phyloP scores from a whole-genome alignment of 2,888 invertebrate genomes.

The Polydesmus complanatus region DNA sequence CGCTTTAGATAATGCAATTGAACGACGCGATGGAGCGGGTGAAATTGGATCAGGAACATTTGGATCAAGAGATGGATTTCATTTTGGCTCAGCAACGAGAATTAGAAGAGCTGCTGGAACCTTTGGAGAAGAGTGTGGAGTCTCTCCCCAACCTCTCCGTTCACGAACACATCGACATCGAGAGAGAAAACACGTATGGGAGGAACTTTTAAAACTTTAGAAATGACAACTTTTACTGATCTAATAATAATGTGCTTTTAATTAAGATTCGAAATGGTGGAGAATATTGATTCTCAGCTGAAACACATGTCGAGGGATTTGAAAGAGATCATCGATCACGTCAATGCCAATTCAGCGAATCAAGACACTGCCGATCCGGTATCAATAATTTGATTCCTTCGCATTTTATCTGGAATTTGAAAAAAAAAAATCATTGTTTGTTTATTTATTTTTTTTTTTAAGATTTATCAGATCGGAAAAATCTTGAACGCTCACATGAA shows the following conservation, averaged over 20 bases:
- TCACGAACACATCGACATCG: conserved; percentile 53
- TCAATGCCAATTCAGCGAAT: conserved; percentile 68
- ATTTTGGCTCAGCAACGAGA: conserved; percentile 84
- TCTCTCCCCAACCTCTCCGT: conserved; percentile 25
- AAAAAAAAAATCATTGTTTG: conserved; percentile 9
- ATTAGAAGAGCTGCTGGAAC: conserved; percentile 68
- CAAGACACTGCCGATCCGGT: conserved; percentile 58
- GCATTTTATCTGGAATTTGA: conserved; percentile 11
- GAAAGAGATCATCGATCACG: conserved; percentile 85
- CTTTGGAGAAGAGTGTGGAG: conserved; percentile 62
- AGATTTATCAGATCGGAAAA: conserved; percentile 81
- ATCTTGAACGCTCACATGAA: conserved; percentile 94
- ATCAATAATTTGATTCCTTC: conserved; percentile 30
- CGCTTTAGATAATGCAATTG: conserved; percentile 56
- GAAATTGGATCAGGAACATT: conserved; percentile 70
- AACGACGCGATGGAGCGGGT: conserved; percentile 78
- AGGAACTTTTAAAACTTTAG: conserved; percentile 24
- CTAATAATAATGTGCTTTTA: conserved; percentile 12
- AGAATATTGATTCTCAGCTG: conserved; percentile 78
- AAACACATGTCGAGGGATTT: conserved; percentile 90
- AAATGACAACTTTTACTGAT: neutral
- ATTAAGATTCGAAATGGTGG: conserved; percentile 72
- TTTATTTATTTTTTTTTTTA: conserved; percentile 21
- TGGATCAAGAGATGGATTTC: conserved; percentile 88
- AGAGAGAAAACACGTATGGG: conserved; percentile 66